Conservation (phyloP, 2,888 invertebrate species). For the Teleogryllus oceanicus region DNA sequence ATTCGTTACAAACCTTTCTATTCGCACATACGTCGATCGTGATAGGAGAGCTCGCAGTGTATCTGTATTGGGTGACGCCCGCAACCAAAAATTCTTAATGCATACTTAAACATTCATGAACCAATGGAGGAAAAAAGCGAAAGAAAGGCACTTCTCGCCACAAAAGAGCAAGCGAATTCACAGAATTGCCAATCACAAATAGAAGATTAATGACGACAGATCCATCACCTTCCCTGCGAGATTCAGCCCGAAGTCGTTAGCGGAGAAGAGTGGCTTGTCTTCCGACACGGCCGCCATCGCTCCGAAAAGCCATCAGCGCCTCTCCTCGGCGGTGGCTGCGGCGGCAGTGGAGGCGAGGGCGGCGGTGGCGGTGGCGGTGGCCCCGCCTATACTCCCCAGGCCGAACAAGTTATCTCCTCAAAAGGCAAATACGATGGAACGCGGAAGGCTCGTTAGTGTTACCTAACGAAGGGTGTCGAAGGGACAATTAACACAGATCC, state of each 20-base stretch:
- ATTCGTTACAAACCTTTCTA: conserved; percentile 25
- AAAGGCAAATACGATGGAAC: too few species aligned
- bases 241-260: conserved; percentile 18
- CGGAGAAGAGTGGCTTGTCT: neutral
- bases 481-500: too few species aligned
- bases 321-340: neutral
- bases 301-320: neutral
- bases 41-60: neutral
- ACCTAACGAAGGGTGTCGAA: too few species aligned
- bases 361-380: too few species aligned
- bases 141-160: conserved; percentile 12
- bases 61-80: too few species aligned
- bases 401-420: too few species aligned
- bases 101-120: neutral
- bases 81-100: too few species aligned
- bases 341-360: too few species aligned
- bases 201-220: conserved; percentile 32
- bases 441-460: too few species aligned
- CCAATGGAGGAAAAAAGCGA: neutral
- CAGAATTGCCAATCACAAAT: conserved; percentile 32
- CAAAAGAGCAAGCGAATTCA: conserved; percentile 29
- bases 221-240: neutral
- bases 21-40: neutral
- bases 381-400: too few species aligned
- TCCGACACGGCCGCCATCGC: neutral